These are phyloP conservation scores for Lepus americanus DNA, from an alignment of 2,113 vertebrate genomes.

Conservation along the genomic window DNA sequence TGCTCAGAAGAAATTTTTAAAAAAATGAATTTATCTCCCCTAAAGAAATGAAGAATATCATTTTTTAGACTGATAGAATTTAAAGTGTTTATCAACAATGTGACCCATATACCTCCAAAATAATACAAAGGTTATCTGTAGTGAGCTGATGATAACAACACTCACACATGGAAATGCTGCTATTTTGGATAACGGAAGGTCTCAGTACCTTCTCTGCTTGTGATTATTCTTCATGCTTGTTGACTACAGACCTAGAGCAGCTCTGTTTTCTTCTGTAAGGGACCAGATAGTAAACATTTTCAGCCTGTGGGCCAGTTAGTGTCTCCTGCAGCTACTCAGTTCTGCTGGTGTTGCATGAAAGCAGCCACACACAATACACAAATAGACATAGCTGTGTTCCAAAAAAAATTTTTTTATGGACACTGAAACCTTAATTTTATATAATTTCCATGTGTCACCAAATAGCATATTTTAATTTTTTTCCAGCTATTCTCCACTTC, in stretches of 20 bases:
- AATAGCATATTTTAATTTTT: neutral
- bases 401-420: constrained; percentile 54
- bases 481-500: neutral
- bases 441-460: constrained; percentile 23
- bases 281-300: constrained; percentile 31
- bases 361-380: neutral
- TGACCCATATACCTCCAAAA: constrained; percentile 38
- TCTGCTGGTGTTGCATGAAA: constrained; percentile 13
- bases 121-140: constrained; percentile 9
- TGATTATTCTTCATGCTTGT: constrained; percentile 5
- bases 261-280: constrained; percentile 11
- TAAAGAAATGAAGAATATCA: constrained; percentile 39
- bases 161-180: neutral
- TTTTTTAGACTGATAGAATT: constrained; percentile 57
- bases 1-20: constrained; percentile 27
- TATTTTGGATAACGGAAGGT: constrained; percentile 52
- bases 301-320: neutral
- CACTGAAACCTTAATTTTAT: constrained; percentile 51
- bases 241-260: constrained; percentile 4
- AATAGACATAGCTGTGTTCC: neutral
- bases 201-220: constrained; percentile 46
- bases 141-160: neutral
- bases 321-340: neutral
- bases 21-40: constrained; percentile 28
- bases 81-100: constrained; percentile 15